Base-by-base conservation (phyloP, 92 coral and sea anemone species). In the Epizoanthus ramosus region DNA sequence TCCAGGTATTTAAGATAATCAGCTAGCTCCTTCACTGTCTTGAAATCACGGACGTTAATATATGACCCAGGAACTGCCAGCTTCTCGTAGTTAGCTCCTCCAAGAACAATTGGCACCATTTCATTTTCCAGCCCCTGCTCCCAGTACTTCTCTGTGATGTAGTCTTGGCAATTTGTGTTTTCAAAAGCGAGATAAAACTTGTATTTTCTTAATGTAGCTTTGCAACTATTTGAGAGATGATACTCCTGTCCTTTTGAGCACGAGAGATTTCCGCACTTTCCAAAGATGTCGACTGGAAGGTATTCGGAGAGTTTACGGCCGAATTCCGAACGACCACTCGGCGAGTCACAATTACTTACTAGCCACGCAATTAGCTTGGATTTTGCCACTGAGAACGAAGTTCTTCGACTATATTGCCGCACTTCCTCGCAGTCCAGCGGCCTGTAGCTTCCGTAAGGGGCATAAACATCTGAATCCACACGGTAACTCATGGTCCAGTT, bases 101-200 rank as follows among this genome's bases (percentile, higher is more conserved):
- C 92, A 76, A 89, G 83, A 18, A 89, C 89, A 61, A 89, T 73
- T 21, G 92, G 92, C 23, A 89, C 83, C 60, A 93, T 60, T 17
- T 77, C 92, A 63, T 93, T 93, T 10, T 70, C 92, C 15, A 93
- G 73, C 4, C 88, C 85, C 21, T 76, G 81, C 5, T 89, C 89
- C 92, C 92, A 89, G 63, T 89, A 89, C 79, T 89, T 89, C 56
- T 89, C 92, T 3, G 92, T 89, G 19, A 89, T 85, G 24, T 89
- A 89, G 58, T 89, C 92, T 9, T 59, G 71, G 39, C 92, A 89
- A 67, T 89, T 85, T 0, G 84, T 50, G 59, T 89, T 89, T 61
- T 89, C 92, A 67, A 89, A 85, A 14, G 92, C 92, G 3, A 89
- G 86, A 59, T 85, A 89, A 75, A 89, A 89, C 61, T 64, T 85